Evolutionary conservation across 2,888 invertebrate genomes (phyloP).

Genomic region (Leucophenga montana): DNA sequence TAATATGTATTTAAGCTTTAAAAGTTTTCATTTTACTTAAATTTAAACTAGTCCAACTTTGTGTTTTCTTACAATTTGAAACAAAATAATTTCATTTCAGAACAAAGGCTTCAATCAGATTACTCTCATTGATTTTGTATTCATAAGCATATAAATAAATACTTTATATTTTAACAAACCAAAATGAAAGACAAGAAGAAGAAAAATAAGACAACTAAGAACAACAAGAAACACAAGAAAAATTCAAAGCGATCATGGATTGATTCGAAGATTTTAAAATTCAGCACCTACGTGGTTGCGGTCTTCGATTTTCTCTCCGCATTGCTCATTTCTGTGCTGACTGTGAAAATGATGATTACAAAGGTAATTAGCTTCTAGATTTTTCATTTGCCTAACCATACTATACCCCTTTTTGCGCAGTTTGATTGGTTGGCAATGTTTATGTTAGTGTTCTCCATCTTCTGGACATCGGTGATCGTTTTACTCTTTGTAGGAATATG

Average conservation of each 20-base stretch:
- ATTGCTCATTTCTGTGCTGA: slow-evolving; percentile 43
- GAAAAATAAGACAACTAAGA: neutral
- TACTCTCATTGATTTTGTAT: too few species aligned
- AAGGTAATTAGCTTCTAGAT: slow-evolving; percentile 42
- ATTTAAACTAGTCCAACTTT: too few species aligned
- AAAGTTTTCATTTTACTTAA: too few species aligned
- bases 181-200: neutral
- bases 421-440: slow-evolving; percentile 56
- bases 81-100: too few species aligned
- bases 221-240: neutral
- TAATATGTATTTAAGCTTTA: too few species aligned
- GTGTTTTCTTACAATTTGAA: too few species aligned
- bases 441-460: slow-evolving; percentile 42
- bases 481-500: slow-evolving; percentile 49
- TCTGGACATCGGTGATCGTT: slow-evolving; percentile 51
- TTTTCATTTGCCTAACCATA: neutral
- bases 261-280: slow-evolving; percentile 30
- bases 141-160: too few species aligned
- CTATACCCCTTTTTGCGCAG: slow-evolving; percentile 28
- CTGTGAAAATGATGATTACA: slow-evolving; percentile 36
- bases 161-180: too few species aligned
- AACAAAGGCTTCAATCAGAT: too few species aligned
- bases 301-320: slow-evolving; percentile 51
- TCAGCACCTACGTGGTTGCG: slow-evolving; percentile 50
- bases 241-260: neutral